Conservation (phyloP, 2,888 invertebrate species). For the Phragmatobia fuliginosa region DNA sequence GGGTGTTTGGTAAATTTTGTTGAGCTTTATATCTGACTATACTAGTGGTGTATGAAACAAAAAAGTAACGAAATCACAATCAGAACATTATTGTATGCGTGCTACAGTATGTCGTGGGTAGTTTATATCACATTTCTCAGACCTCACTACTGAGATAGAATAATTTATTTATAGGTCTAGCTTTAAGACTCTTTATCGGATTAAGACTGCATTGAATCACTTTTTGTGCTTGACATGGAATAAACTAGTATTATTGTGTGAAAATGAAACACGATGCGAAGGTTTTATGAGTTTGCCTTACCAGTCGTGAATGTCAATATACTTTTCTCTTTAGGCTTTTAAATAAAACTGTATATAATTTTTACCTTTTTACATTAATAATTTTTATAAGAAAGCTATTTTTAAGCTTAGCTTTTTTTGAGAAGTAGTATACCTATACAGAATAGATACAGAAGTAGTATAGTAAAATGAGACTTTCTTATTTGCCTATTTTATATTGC, state of each 20-base stretch:
- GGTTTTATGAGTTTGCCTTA: neutral
- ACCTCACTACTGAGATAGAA: constrained; percentile 19
- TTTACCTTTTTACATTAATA: neutral
- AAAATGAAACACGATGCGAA: neutral
- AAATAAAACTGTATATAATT: neutral
- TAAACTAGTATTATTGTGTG: neutral
- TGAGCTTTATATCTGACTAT: neutral
- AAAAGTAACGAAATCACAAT: neutral
- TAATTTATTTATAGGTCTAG: constrained; percentile 24
- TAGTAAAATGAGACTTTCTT: too few species aligned
- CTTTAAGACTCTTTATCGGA: too few species aligned
- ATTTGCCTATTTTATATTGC: too few species aligned
- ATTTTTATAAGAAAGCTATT: too few species aligned
- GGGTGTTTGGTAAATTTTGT: neutral
- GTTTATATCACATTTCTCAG: constrained; percentile 14
- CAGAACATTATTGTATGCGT: neutral
- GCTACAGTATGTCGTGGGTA: neutral
- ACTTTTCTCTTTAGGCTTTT: neutral
- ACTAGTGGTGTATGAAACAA: neutral
- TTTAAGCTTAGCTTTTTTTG: too few species aligned
- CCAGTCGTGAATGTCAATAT: neutral
- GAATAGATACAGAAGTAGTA: too few species aligned
- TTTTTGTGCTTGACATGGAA: neutral
- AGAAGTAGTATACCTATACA: too few species aligned
- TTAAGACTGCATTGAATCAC: neutral